Base-by-base conservation (phyloP, 2,888 invertebrate genomes). In the Drosophila hamatofila region DNA sequence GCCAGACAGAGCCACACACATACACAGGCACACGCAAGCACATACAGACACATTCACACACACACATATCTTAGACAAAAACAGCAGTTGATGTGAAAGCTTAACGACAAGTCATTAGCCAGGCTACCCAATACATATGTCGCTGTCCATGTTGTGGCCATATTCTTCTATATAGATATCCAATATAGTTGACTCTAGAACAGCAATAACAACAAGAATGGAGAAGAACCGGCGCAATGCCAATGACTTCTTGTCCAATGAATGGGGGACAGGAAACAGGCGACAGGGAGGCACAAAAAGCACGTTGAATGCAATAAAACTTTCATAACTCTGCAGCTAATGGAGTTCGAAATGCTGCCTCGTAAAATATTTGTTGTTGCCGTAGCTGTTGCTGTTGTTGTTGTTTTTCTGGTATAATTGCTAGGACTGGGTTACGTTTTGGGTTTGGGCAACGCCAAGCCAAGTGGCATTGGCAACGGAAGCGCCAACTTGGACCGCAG, bases 321-420 rank as follows among this genome's bases (percentile, higher is more conserved):
- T 85, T 85, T 85, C 84, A 85, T 85, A 85, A 85, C 84, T 85
- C 83, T 88, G 80, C 84, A 80, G 84, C 84, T 88, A 85, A 85
- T 85, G 84, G 84, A 85, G 88, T 85, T 85, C 84, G 84, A 85
- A 85, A 85, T 85, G 84, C 81, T 88, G 84, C 61, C 85, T 87
- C 85, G 75, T 85, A 85, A 87, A 84, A 85, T 84, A 87, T 87
- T 81, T 76, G 83, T 75, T 83, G 77, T 69, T 76, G 42, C 16
- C 37, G 39, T 27, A 44, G 42, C 27, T 58, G 33, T 30, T 41
- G 56, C 23, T 58, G 33, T 48, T 66, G 72, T 46, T 35, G 44
- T 55, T 56, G 56, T 27, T 73, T 55, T 68, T 57, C 72, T 66
- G 77, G 59, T 72, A 88, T 85, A 88, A 85, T 85, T 85, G 85